Evolutionary conservation across 1,140 invertebrate genomes (phyloP).

Genomic region (Euglossa dilemma): DNA sequence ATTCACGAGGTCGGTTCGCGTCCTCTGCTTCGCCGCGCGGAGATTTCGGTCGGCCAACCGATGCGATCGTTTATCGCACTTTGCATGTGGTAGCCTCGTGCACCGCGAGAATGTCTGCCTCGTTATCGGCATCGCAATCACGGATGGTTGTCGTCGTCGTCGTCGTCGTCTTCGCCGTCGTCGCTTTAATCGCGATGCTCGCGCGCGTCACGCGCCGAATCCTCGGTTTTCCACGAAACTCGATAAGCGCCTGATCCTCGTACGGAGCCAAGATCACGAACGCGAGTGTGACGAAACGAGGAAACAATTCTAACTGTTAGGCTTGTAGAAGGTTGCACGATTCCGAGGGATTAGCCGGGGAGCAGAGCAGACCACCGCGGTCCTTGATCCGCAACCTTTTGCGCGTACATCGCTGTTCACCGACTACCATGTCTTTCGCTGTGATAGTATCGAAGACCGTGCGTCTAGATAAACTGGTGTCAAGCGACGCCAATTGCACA

Average conservation of each 20-base stretch:
- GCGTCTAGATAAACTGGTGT: slow-evolving; percentile 64
- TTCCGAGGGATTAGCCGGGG: not conserved
- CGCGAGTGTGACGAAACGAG: not conserved
- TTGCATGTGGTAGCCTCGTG: slow-evolving; percentile 16
- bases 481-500: slow-evolving; percentile 67
- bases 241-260: too few relatives aligned
- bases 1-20: not conserved
- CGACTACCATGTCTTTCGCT: slow-evolving; percentile 30
- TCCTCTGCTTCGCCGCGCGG: not conserved
- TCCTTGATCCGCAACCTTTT: slow-evolving; percentile 56
- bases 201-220: not conserved
- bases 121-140: not conserved
- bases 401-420: slow-evolving; percentile 31
- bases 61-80: not conserved
- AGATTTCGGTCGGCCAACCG: not conserved
- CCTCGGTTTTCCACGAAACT: not conserved
- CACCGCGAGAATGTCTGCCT: not conserved
- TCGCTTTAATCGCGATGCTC: not conserved
- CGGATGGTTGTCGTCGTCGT: not conserved
- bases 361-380: slow-evolving; percentile 10
- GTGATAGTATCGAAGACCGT: slow-evolving; percentile 27
- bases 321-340: too few relatives aligned
- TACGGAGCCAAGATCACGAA: not conserved
- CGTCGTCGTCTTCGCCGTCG: not conserved
- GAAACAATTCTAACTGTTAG: not conserved